phyloP scores from a whole-genome alignment of 2,113 vertebrate genomes.

The Cebidichthys violaceus region DNA sequence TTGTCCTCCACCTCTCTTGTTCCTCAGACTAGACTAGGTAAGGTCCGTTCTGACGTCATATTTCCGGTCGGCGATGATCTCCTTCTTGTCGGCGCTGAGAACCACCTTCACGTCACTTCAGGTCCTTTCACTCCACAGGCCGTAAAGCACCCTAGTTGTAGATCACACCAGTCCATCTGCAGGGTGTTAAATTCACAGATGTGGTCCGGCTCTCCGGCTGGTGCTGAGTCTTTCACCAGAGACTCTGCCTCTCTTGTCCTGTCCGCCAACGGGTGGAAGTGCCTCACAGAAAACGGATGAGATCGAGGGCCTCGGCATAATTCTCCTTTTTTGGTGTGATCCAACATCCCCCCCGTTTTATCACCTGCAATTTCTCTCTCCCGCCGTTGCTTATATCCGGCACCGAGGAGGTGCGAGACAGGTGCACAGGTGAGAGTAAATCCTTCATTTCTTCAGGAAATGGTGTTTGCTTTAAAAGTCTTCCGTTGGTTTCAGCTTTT shows the following conservation, averaged over 20 bases:
- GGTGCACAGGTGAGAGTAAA: constrained; percentile 49
- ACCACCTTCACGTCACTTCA: neutral
- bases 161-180: constrained; percentile 15
- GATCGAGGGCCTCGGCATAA: constrained; percentile 27
- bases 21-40: no score
- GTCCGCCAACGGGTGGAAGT: constrained; percentile 23
- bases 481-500: neutral
- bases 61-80: constrained; percentile 22
- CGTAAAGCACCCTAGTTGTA: neutral
- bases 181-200: constrained; percentile 11
- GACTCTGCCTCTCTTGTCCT: neutral
- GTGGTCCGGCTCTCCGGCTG: neutral
- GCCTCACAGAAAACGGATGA: constrained; percentile 29
- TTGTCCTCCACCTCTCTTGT: no score
- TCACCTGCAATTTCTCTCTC: constrained; percentile 30
- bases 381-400: constrained; percentile 1
- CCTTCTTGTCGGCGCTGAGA: neutral
- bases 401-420: neutral
- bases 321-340: constrained; percentile 38
- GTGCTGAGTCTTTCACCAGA: neutral
- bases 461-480: constrained; percentile 43
- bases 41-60: constrained; percentile 4
- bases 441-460: constrained; percentile 54
- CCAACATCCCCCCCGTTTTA: constrained; percentile 25
- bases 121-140: neutral